These are phyloP conservation scores for Agapornis roseicollis DNA, from an alignment of 2,113 vertebrate genomes.

Conservation along the genomic window DNA sequence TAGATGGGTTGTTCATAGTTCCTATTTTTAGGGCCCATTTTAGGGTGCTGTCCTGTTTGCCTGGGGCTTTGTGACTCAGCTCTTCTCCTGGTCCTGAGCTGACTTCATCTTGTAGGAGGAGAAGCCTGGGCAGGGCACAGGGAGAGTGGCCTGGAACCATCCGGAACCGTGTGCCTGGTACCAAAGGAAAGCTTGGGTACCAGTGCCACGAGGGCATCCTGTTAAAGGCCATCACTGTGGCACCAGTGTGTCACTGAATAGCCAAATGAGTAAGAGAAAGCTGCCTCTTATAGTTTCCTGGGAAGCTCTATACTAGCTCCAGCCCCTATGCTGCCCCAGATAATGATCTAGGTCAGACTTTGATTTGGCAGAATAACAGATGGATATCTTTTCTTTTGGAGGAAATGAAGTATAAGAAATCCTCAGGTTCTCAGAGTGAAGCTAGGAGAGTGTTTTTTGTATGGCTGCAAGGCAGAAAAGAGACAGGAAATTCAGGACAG, in stretches of 20 bases:
- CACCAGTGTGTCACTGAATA: fast-evolving
- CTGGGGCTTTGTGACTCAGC: not conserved
- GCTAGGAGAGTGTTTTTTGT: not conserved
- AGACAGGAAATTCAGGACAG: not conserved
- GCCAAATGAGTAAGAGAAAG: not conserved
- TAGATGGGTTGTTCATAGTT: not conserved
- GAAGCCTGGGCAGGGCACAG: not conserved
- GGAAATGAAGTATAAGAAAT: not conserved
- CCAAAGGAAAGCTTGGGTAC: no score
- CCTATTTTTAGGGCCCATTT: not conserved
- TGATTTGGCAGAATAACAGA: not conserved
- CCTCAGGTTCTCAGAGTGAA: not conserved
- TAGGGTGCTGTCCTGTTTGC: not conserved
- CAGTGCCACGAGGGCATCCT: fast-evolving
- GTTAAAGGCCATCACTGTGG: fast-evolving
- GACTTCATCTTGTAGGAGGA: fast-evolving
- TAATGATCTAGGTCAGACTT: not conserved
- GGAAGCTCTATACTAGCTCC: not conserved
- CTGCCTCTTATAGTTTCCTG: not conserved
- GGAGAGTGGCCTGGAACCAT: fast-evolving
- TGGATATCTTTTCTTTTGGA: not conserved
- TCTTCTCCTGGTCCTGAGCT: not conserved
- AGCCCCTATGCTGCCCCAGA: not conserved
- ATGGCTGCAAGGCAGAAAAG: not conserved
- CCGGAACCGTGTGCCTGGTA: fast-evolving